These are phyloP conservation scores for Halcyon badia DNA, from an alignment of 2,797 vertebrate species.

Conservation along the genomic window DNA sequence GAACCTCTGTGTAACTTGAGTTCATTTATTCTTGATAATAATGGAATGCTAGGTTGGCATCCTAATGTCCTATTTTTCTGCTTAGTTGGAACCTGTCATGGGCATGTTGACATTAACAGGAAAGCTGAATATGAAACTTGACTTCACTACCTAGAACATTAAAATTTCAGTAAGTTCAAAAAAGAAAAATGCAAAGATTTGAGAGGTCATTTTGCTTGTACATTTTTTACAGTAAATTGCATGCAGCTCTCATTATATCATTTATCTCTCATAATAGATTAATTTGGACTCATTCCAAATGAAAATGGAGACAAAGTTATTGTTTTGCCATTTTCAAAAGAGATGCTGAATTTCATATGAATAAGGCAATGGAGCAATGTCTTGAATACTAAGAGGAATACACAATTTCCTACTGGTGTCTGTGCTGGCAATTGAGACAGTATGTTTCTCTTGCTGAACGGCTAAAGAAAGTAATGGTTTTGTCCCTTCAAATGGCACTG, in stretches of 20 bases:
- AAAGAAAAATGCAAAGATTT: constrained; percentile 57
- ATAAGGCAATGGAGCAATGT: constrained; percentile 35
- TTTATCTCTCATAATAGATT: constrained; percentile 64
- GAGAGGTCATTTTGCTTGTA: constrained; percentile 52
- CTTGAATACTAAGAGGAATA: constrained; percentile 61
- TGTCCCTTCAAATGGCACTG: constrained; percentile 49
- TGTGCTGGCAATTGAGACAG: constrained; percentile 28
- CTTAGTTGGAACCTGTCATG: constrained; percentile 73
- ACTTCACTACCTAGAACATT: constrained; percentile 67
- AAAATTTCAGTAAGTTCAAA: constrained; percentile 63
- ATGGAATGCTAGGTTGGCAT: constrained; percentile 16
- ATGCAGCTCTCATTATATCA: constrained; percentile 41
- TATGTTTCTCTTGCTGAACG: constrained; percentile 34
- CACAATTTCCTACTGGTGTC: constrained; percentile 33
- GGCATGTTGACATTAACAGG: constrained; percentile 62
- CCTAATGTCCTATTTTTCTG: constrained; percentile 73
- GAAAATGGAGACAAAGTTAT: constrained; percentile 58
- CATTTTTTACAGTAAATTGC: constrained; percentile 47
- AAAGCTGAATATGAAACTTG: constrained; percentile 70
- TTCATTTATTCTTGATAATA: constrained; percentile 70
- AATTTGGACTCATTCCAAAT: constrained; percentile 73
- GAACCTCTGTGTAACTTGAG: constrained; percentile 18
- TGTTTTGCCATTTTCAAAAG: constrained; percentile 65
- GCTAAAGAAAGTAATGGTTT: constrained; percentile 58
- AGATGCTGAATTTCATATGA: constrained; percentile 55